These are phyloP conservation scores for Folsomia manolachei DNA, from an alignment of 2,888 invertebrate species.

Conservation along the genomic window DNA sequence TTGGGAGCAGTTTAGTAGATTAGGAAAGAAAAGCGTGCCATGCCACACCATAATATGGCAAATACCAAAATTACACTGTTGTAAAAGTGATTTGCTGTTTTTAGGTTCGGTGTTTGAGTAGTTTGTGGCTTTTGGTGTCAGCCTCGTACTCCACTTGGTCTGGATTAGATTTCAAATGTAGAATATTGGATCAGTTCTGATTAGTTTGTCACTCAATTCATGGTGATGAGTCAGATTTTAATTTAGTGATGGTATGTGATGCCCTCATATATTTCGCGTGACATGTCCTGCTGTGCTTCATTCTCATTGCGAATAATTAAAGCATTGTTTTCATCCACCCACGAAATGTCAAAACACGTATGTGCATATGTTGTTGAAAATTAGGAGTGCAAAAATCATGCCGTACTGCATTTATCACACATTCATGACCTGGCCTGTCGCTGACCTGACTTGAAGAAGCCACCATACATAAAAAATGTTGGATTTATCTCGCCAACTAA, in stretches of 20 bases:
- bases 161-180: not conserved
- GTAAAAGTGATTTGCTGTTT: not conserved
- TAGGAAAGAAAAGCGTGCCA: not conserved
- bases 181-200: not conserved
- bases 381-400: too few relatives aligned
- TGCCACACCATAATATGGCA: not conserved
- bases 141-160: not conserved
- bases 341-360: too few relatives aligned
- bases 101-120: not conserved
- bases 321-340: too few relatives aligned
- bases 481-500: too few relatives aligned
- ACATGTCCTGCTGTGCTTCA: not conserved
- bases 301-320: too few relatives aligned
- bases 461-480: too few relatives aligned
- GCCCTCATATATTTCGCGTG: too few relatives aligned
- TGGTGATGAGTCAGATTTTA: not conserved
- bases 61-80: not conserved
- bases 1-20: not conserved
- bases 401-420: too few relatives aligned
- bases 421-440: too few relatives aligned
- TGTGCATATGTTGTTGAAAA: too few relatives aligned
- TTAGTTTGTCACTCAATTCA: not conserved
- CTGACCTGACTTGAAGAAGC: too few relatives aligned
- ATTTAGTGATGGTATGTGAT: too few relatives aligned
- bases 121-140: conserved; percentile 8